Conservation (phyloP, 64 coral and sea anemone genomes). For the Anthopleura sola region DNA sequence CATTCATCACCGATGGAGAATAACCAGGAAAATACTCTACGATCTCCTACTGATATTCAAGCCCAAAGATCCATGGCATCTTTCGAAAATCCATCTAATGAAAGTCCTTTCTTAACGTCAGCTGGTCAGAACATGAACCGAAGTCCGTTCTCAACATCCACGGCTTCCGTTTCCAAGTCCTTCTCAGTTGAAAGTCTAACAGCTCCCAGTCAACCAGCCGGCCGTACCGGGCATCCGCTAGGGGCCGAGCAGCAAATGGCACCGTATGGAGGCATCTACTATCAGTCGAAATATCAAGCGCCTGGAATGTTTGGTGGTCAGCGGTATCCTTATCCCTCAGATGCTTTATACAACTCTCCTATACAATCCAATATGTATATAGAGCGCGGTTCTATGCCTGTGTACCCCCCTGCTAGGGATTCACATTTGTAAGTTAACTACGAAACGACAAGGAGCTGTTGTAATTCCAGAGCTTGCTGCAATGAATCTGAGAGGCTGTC, state of each 20-base stretch:
- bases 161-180: conserved; percentile 58
- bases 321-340: conserved; percentile 71
- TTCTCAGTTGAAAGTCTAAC: conserved; percentile 94
- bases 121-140: conserved; percentile 46
- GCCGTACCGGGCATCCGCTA: conserved; percentile 48
- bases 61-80: conserved; percentile 13
- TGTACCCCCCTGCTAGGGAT: conserved; percentile 81
- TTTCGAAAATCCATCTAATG: conserved; percentile 60
- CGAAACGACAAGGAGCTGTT: neutral
- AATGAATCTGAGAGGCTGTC: neutral
- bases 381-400: conserved; percentile 65
- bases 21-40: conserved; percentile 57
- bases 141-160: conserved; percentile 25
- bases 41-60: conserved; percentile 37
- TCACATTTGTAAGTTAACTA: conserved; percentile 45
- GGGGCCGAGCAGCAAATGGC: conserved; percentile 61
- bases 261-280: conserved; percentile 83
- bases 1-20: neutral
- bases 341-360: conserved; percentile 70
- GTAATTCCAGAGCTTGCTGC: neutral
- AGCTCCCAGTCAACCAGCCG: conserved; percentile 69
- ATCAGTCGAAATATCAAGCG: conserved; percentile 80
- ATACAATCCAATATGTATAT: conserved; percentile 75
- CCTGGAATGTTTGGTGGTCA: conserved; percentile 73
- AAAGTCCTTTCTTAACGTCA: conserved; percentile 65